Evolutionary conservation across 35 echinoderm and acorn worm genomes (phyloP), one percentile per base, ranked within the genome.

Genomic region (Patiria miniata): DNA sequence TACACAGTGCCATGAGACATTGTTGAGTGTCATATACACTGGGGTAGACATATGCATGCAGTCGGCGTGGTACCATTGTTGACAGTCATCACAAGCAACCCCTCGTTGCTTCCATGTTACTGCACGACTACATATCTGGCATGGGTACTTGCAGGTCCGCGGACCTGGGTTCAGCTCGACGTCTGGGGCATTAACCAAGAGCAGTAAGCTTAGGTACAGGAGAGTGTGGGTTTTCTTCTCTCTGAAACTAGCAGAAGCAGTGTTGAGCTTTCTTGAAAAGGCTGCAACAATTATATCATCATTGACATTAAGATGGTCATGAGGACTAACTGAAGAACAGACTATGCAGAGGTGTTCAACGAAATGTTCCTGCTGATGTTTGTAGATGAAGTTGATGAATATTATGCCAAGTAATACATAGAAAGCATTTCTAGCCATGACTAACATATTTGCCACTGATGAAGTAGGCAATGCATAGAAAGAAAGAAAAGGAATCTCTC

Each of bases 11-110:
- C 83, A 86, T 21, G 81, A 57, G 39, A 86, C 90, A 18, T 73
- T 28, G n/a, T 79, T 34, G 7, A 86, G 83, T 17, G 50, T 18
- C 1, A 60, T 83, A 28, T 81, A 91, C 9, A 77, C 78, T 52
- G 52, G 51, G 7, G 83, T 91, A 18, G 61, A 61, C 89, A 91
- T 91, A 23, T 51, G 82, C 83, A 91, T 91, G 59, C 89, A 91
- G 9, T 86, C 36, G 29, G 42, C 42, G 61, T 91, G 83, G 56
- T 55, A 85, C 82, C 89, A 86, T 29, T 65, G 36, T 54, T 85
- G 34, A 42, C 89, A 91, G 52, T 77, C 54, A 34, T 86, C 73
- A 60, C 89, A 91, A 15, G 28, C 39, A 23, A 86, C 73, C n/a
- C 40, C 82, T 36, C 37, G n/a, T 58, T 78, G 59, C 18, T 51